Evolutionary conservation across 2,797 vertebrate species (phyloP).

Genomic region (Gobio occitaniae): DNA sequence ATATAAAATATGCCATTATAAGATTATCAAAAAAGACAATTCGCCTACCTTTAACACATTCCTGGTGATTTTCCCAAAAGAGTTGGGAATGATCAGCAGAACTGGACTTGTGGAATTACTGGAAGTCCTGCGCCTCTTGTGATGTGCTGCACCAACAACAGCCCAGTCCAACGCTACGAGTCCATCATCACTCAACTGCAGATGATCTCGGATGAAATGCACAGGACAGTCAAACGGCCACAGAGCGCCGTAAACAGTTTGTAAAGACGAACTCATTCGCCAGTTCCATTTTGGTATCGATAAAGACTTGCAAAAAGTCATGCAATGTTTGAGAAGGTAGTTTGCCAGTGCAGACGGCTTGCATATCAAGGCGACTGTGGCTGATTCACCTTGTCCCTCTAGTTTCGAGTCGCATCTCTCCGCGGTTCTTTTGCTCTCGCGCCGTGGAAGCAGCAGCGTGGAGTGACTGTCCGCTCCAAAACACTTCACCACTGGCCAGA

Average conservation of each 20-base stretch:
- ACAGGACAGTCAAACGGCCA: conserved; percentile 76
- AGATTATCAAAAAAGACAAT: conserved; percentile 2
- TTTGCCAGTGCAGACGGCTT: conserved; percentile 85
- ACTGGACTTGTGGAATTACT: conserved; percentile 81
- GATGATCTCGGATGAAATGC: conserved; percentile 82
- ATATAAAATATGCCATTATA: not conserved
- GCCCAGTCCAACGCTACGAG: conserved; percentile 86
- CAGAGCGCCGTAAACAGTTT: conserved; percentile 75
- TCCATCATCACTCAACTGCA: conserved; percentile 84
- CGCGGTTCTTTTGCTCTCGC: conserved; percentile 45
- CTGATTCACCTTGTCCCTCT: conserved; percentile 42
- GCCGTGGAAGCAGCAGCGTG: conserved; percentile 58
- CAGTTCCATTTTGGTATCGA: conserved; percentile 77
- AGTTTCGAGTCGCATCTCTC: conserved; percentile 54
- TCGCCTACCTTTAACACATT: conserved; percentile 80
- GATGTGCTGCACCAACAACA: conserved; percentile 69
- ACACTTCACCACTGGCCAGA: conserved; percentile 74
- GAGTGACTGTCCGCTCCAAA: conserved; percentile 63
- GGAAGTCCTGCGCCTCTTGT: conserved; percentile 79
- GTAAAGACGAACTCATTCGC: conserved; percentile 75
- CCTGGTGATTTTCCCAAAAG: conserved; percentile 85
- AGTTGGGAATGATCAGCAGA: conserved; percentile 84
- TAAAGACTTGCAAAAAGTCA: conserved; percentile 71
- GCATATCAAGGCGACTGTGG: conserved; percentile 75
- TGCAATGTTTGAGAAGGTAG: conserved; percentile 81